Base-by-base conservation (phyloP, 2,888 invertebrate species). In the Trimorus sp. region DNA sequence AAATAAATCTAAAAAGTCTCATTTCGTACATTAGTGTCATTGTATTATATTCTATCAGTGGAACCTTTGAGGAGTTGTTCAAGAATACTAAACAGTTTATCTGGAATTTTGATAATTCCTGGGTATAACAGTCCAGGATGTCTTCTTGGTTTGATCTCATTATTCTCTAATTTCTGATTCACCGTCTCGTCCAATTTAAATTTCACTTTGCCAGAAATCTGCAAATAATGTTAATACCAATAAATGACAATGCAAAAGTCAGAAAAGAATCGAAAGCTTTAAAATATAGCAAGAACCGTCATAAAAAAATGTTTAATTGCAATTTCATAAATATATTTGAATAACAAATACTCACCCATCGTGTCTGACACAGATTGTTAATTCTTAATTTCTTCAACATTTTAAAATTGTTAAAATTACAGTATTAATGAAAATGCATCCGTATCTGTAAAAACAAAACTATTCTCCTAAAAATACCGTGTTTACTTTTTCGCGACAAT, bases 101-200 rank as follows among this genome's bases (percentile, higher is more conserved):
- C 90, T 0, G 97, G 97, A 8, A 40, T 12, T 96, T 87, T 3
- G 90, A 94, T 92, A 1, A 92, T 88, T 85, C 92, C 94, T 0
- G 93, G 90, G 83, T 93, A 93, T 0, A 94, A 91, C 59, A 94
- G 93, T 37, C 97, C 97, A 0, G 96, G 96, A 92, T 97, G 97
- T 76, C 94, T 93, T 66, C 94, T 93, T 0, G 95, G 95, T 89
- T 96, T 96, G 15, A 93, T 87, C 79, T 91, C 92, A 75, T 93
- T 91, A 45, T 93, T 93, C 59, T 93, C 89, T 56, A 95, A 92
- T 84, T 91, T 91, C 40, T 93, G 92, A 69, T 92, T 90, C 4
- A 94, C 88, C 59, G 86, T 90, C 37, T 93, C 91, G 85, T 94
- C 93, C n/a, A 94, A 91, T 84, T 93, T 92, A 0, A 94, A 92